Evolutionary conservation across 2,888 invertebrate genomes (phyloP), one percentile per base, ranked within the genome.

Genomic region (Pimpla rufipes): DNA sequence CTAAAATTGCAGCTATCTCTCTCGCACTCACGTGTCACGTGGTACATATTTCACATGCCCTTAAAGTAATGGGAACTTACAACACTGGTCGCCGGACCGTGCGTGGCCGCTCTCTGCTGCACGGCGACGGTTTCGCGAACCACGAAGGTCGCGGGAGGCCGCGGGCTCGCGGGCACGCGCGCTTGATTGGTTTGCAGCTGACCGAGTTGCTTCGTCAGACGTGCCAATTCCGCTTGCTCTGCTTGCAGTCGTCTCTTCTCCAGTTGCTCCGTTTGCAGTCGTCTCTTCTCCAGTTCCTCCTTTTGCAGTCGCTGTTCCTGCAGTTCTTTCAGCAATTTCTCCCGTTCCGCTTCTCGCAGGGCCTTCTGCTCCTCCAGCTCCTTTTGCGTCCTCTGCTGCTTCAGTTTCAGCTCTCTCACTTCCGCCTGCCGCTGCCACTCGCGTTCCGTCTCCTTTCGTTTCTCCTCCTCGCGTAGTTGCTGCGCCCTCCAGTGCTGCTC

Each of bases 401-500:
- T 45, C 21, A 42, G 23, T 40, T 40, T 59, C 37, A 59, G 16
- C 7, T 7, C 1, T 6, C 8, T 16, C 2, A 59, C 0, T 8
- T 37, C 37, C 16, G 35, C 16, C 16, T 37, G 59, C 1, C 66
- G 45, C 4, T 29, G 45, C 23, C 23, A 47, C 16, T 42, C 23
- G 13, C 7, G 16, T 23, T 50, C 45, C 8, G 40, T 47, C 29
- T 70, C 62, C 16, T 10, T 45, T 2, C 45, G 29, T 23, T n/a
- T 16, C 29, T 37, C 40, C 16, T 45, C 55, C 45, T 57, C 50
- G n/a, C 18, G 18, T n/a, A 64, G 37, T 16, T 52, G 21, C 1
- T 47, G 23, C 47, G 67, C 66, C 64, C 42, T 59, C 67, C 66
- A 66, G 7, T 66, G 66, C 13, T 47, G 66, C n/a, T 66, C 45